Evolutionary conservation across 2,888 invertebrate genomes (phyloP), one percentile per base, ranked within the genome.

Genomic region (Agriopis aurantiaria): DNA sequence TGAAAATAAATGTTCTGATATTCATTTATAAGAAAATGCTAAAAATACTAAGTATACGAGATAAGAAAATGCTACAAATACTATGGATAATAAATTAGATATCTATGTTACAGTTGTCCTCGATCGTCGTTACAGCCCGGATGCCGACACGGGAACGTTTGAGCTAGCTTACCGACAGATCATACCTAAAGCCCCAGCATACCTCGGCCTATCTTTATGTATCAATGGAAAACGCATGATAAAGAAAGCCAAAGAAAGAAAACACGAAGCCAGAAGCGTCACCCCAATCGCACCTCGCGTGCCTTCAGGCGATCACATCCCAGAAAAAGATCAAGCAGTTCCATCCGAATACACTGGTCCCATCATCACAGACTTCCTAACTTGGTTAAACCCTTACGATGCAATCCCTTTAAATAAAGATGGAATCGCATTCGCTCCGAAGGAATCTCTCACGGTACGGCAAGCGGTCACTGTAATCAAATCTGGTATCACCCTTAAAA

Each of bases 121-220:
- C 10, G 98, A 98, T 86, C 95, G 96, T 67, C 95, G 96, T 61
- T 91, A 93, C 66, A 96, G 97, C 84, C 95, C 96, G 33, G 96
- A 96, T 62, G 96, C 97, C 0, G 96, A 97, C 75, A 97, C 97
- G 3, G 98, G 98, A 17, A 95, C 96, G 72, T 98, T 98, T 82
- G 97, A 98, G 83, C 85, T 97, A 76, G 96, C 96, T 8, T 98
- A 97, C 86, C 96, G 96, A 69, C 98, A 98, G 88, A 91, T 95
- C 62, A 95, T 97, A 75, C 97, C 97, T 0, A 96, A 96, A 79
- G 96, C 96, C 0, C 97, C 97, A 11, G 97, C 97, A 0, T 98
- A 97, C 85, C 95, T 97, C 74, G 97, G 97, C 0, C 94, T 96
- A 77, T 96, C 96, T 17, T 85, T 97, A 48, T 95, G 96, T 10